Percentiles rank a stretch among this genome's conserved stretches.
Evolutionary conservation across 2,113 vertebrate genomes (phyloP).

Genomic region (Peromyscus maniculatus): DNA sequence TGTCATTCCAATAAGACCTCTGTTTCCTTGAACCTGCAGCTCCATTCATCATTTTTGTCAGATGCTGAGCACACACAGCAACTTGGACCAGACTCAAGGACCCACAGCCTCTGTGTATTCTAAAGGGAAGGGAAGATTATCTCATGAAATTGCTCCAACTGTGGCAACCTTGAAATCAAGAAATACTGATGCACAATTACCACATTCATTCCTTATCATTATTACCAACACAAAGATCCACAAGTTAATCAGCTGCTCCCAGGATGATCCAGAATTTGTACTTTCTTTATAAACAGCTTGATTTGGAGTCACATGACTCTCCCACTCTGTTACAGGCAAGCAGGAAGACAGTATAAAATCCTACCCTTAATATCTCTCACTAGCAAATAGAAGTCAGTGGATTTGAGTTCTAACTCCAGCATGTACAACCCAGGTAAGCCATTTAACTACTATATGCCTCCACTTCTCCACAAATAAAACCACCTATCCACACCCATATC

Average conservation of each 20-base stretch:
- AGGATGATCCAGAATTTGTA: slow-evolving; percentile 6
- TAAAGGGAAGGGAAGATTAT: slow-evolving; percentile 63
- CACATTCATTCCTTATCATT: slow-evolving; percentile 15
- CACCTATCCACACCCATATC: not conserved
- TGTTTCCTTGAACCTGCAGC: slow-evolving; percentile 81
- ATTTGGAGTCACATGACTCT: not conserved
- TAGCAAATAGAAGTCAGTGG: not conserved
- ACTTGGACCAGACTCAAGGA: slow-evolving; percentile 77
- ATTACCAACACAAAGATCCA: not conserved
- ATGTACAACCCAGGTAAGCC: not conserved
- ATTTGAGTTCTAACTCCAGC: not conserved
- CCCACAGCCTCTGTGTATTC: slow-evolving; percentile 71
- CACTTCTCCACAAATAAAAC: not conserved
- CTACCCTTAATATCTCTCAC: not conserved
- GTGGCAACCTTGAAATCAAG: slow-evolving; percentile 38
- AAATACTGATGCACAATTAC: slow-evolving; percentile 40
- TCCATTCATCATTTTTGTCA: slow-evolving; percentile 82
- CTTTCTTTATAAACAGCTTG: not conserved
- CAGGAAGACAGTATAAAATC: not conserved
- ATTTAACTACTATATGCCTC: slow-evolving; percentile 9
- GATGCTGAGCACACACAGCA: slow-evolving; percentile 77
- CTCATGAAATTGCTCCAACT: slow-evolving; percentile 48
- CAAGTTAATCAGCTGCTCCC: not conserved
- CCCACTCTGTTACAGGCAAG: not conserved
- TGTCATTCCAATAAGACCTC: slow-evolving; percentile 87